A percentile compares a stretch with the other conserved stretches of the same genome.
phyloP scores from a whole-genome alignment of 2,888 invertebrate genomes.

The Aspidiotus rigidus region DNA sequence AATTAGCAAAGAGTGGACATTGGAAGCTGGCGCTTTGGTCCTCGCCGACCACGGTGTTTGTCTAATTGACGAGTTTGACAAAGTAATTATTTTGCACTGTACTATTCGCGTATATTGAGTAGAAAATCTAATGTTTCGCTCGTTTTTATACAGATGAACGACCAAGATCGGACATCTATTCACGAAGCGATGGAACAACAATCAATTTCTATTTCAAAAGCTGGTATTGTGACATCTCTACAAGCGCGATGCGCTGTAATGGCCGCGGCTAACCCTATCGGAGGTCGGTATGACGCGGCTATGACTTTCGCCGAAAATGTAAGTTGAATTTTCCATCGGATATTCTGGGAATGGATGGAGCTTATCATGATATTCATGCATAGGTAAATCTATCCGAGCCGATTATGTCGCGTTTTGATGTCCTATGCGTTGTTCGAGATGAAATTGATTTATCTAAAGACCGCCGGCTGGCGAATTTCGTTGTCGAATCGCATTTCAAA shows the following conservation, averaged over 20 bases:
- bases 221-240: conserved; percentile 94
- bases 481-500: conserved; percentile 86
- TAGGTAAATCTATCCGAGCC: conserved; percentile 88
- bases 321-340: conserved; percentile 37
- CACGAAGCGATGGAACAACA: conserved; percentile 99
- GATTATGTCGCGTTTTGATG: conserved; percentile 94
- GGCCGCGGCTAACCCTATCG: conserved; percentile 96
- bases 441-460: conserved; percentile 90
- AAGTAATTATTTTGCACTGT: conserved; percentile 47
- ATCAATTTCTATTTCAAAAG: conserved; percentile 96
- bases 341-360: background rate
- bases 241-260: conserved; percentile 97
- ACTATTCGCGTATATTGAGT: background rate
- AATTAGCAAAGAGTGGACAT: conserved; percentile 88
- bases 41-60: conserved; percentile 97
- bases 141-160: conserved; percentile 64
- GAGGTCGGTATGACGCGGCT: conserved; percentile 93
- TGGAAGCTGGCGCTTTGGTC: conserved; percentile 97
- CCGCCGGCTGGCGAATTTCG: conserved; percentile 80
- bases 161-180: conserved; percentile 93
- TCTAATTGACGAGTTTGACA: conserved; percentile 98
- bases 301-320: conserved; percentile 97
- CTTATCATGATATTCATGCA: conserved; percentile 32
- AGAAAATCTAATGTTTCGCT: conserved; percentile 22
- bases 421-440: conserved; percentile 93